These are phyloP conservation scores for Amiota minor DNA, from an alignment of 2,888 invertebrate genomes.

Conservation along the genomic window DNA sequence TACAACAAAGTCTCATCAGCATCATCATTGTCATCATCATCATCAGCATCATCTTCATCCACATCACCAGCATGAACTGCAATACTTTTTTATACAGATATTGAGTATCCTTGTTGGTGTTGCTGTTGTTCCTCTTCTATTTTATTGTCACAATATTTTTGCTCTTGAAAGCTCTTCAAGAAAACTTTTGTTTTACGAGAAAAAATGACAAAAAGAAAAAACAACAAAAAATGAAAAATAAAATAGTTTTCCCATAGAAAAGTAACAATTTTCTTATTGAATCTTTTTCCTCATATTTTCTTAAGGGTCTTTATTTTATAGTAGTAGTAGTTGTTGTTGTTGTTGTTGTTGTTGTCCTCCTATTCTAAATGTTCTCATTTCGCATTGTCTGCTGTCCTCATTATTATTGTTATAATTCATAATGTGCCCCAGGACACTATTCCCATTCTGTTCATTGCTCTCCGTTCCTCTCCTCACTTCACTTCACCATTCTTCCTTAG, in stretches of 20 bases:
- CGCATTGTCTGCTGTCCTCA: slow-evolving; percentile 1
- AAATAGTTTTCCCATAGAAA: no score
- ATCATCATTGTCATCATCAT: slow-evolving; percentile 7
- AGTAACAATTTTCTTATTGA: not conserved
- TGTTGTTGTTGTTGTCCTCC: not conserved
- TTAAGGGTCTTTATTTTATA: not conserved
- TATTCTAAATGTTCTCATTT: not conserved
- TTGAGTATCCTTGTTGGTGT: slow-evolving; percentile 34
- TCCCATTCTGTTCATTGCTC: not conserved
- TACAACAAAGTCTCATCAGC: not conserved
- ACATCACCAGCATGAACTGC: no score
- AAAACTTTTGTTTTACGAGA: no score
- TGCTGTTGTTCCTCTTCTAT: slow-evolving; percentile 42
- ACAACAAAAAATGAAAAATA: no score
- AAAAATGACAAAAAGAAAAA: no score
- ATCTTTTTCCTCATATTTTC: slow-evolving; percentile 1
- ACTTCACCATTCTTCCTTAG: not conserved
- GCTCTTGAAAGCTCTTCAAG: slow-evolving; percentile 59
- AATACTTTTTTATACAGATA: slow-evolving; percentile 34
- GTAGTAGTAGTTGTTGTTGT: not conserved
- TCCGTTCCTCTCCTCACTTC: not conserved
- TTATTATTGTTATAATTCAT: not conserved
- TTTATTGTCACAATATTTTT: slow-evolving; percentile 64
- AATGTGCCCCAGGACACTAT: not conserved
- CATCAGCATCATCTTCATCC: not conserved